phyloP scores from a whole-genome alignment of 2,113 vertebrate genomes.

The Polypterus bichir region DNA sequence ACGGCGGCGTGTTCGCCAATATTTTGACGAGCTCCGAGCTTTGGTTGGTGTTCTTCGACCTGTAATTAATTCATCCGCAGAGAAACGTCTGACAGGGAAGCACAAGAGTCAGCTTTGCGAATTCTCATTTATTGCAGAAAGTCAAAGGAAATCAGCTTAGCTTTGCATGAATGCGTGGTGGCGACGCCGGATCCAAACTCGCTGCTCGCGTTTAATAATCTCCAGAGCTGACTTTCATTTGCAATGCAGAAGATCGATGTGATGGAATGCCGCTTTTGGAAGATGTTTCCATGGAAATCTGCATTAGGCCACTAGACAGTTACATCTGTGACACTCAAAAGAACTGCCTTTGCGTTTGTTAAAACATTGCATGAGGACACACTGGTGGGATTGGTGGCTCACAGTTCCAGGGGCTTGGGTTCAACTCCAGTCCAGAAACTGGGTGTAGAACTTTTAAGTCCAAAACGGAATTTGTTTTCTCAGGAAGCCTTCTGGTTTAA shows the following conservation, averaged over 20 bases:
- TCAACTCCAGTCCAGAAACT: too few species aligned
- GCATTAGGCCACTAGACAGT: conserved; percentile 28
- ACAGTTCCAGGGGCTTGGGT: too few species aligned
- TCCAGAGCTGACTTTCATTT: conserved; percentile 40
- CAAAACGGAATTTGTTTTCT: too few species aligned
- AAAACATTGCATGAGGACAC: too few species aligned
- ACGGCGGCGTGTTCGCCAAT: neutral
- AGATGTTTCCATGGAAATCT: conserved; percentile 46
- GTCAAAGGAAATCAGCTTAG: conserved; percentile 14
- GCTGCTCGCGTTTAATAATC: conserved; percentile 32
- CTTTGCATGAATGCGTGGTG: conserved; percentile 5
- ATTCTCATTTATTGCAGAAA: conserved; percentile 3
- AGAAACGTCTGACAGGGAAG: neutral
- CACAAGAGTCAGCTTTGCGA: conserved; percentile 1
- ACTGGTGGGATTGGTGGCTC: too few species aligned
- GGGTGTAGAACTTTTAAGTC: too few species aligned
- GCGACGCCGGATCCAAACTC: conserved; percentile 9
- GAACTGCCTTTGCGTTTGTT: too few species aligned
- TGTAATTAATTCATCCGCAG: conserved; percentile 3
- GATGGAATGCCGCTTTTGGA: conserved; percentile 20
- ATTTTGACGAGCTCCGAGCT: neutral
- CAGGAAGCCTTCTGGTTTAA: too few species aligned
- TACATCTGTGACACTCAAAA: too few species aligned
- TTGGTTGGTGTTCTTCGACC: neutral
- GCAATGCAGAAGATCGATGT: conserved; percentile 14